Conservation (phyloP, 2,113 vertebrate species). For the Plectropomus leopardus region DNA sequence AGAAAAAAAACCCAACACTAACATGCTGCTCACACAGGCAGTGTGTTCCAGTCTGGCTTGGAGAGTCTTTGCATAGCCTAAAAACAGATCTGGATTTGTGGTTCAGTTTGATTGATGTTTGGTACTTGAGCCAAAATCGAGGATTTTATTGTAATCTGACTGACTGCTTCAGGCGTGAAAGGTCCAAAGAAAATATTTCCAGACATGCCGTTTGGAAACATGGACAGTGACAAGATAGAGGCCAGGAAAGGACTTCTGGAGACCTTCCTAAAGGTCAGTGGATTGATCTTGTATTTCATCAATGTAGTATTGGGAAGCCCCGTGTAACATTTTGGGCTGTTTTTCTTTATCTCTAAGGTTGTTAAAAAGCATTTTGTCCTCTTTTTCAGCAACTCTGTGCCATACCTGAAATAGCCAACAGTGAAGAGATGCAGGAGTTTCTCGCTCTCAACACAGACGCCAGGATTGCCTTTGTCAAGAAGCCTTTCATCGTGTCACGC, state of each 20-base stretch:
- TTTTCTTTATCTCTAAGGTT: not conserved
- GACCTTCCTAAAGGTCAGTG: constrained; percentile 92
- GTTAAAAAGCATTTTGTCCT: not conserved
- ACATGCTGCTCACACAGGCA: too few species aligned
- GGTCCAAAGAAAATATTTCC: constrained; percentile 98
- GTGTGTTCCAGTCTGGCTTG: not conserved
- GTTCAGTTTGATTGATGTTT: not conserved
- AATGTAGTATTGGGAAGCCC: not conserved
- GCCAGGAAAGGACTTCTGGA: constrained; percentile 95
- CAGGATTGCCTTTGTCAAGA: constrained; percentile 97
- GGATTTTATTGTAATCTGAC: not conserved
- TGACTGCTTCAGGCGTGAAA: constrained; percentile 90
- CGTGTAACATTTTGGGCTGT: not conserved
- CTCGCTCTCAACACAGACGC: constrained; percentile 96
- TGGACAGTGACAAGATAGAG: constrained; percentile 98
- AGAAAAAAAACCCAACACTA: too few species aligned
- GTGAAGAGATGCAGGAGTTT: constrained; percentile 97
- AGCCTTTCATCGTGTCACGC: constrained; percentile 93
- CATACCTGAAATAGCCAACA: constrained; percentile 92
- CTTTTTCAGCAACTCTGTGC: constrained; percentile 91
- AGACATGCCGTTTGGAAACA: constrained; percentile 98
- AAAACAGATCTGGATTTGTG: not conserved
- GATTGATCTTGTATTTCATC: not conserved
- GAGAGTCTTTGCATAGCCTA: not conserved
- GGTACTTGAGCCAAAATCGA: not conserved